Percentiles rank a stretch among this genome's conserved stretches.
Conservation (phyloP, 2,113 vertebrate genomes). For the Columbina picui region DNA sequence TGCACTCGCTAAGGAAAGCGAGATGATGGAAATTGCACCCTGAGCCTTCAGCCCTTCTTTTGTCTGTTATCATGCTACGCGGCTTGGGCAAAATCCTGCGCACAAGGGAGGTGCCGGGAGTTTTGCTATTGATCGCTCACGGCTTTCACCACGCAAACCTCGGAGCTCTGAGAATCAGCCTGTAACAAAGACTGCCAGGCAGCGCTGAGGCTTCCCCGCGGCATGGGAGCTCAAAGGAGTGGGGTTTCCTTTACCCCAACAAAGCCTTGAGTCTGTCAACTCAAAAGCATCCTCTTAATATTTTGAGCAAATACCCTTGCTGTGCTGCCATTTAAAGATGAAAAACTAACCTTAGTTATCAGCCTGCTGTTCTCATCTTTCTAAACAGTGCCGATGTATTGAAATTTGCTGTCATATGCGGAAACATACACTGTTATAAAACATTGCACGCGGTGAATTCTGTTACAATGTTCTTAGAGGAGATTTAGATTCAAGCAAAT, state of each 20-base stretch:
- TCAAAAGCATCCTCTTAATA: background rate
- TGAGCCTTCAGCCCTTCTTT: background rate
- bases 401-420: background rate
- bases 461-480: background rate
- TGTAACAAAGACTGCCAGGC: background rate
- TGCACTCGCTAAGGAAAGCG: background rate
- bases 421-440: background rate
- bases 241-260: background rate
- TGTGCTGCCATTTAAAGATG: background rate
- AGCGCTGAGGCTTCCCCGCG: background rate
- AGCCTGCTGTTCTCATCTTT: background rate
- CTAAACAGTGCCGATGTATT: background rate
- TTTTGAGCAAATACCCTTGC: background rate
- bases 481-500: slow-evolving; percentile 14
- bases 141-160: background rate
- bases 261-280: background rate
- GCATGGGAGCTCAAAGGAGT: background rate
- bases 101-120: background rate
- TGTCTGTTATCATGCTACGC: background rate
- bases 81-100: background rate
- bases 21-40: background rate
- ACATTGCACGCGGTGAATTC: background rate
- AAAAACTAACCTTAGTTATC: background rate
- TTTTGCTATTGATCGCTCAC: background rate
- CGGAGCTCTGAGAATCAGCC: background rate